These are phyloP conservation scores for Litoditis marina DNA, from an alignment of 2,888 invertebrate genomes.

Conservation along the genomic window DNA sequence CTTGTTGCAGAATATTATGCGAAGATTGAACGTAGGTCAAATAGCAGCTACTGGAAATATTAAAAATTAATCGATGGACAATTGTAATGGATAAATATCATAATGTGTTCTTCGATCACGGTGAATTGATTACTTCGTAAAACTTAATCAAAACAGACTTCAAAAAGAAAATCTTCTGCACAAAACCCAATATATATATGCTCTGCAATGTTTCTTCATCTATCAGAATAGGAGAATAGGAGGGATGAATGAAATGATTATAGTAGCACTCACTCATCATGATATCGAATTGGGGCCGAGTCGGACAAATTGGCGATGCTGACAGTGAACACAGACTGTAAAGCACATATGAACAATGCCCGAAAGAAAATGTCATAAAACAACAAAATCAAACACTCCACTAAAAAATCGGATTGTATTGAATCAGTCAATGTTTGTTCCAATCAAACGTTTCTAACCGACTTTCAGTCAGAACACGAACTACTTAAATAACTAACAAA, in stretches of 20 bases:
- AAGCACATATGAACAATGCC: background rate
- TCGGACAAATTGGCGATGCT: constrained; percentile 37
- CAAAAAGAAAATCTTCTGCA: constrained; percentile 9
- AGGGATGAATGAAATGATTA: too few species aligned
- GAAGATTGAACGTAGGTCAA: constrained; percentile 59
- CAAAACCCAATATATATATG: too few species aligned
- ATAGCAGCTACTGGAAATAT: constrained; percentile 48
- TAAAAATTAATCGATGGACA: too few species aligned
- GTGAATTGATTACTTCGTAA: constrained; percentile 13
- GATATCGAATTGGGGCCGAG: constrained; percentile 19
- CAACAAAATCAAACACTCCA: too few species aligned
- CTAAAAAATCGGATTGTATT: too few species aligned
- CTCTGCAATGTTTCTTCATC: too few species aligned
- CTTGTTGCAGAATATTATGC: constrained; percentile 67
- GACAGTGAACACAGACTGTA: constrained; percentile 54
- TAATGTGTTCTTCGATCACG: too few species aligned
- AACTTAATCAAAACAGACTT: constrained; percentile 1
- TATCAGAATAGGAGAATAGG: too few species aligned
- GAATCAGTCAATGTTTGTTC: too few species aligned
- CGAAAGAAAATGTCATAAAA: constrained; percentile 1
- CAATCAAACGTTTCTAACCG: too few species aligned
- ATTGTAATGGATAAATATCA: too few species aligned
- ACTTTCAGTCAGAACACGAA: background rate
- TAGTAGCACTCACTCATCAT: constrained; percentile 36
- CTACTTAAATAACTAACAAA: background rate